Conservation (phyloP, 2,797 vertebrate species). For the Alfaro cultratus region DNA sequence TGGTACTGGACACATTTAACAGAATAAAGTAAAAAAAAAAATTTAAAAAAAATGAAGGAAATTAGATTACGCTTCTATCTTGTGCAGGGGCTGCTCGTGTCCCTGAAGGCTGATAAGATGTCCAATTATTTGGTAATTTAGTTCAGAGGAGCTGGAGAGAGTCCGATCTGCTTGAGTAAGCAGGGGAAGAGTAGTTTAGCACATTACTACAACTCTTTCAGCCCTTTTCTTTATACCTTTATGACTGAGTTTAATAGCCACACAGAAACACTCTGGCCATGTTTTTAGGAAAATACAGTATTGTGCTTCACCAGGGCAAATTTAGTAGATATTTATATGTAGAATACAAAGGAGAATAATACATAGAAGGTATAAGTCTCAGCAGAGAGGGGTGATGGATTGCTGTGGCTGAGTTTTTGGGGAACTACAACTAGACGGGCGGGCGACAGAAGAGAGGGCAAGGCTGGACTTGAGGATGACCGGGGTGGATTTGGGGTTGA, state of each 20-base stretch:
- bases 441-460: slow-evolving; percentile 35
- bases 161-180: slow-evolving; percentile 62
- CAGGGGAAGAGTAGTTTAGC: slow-evolving; percentile 54
- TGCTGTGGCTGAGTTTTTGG: slow-evolving; percentile 46
- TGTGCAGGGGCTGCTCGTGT: slow-evolving; percentile 58
- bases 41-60: slow-evolving; percentile 45
- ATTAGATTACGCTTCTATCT: slow-evolving; percentile 58
- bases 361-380: slow-evolving; percentile 64
- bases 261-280: slow-evolving; percentile 38
- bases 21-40: slow-evolving; percentile 21
- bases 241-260: slow-evolving; percentile 53
- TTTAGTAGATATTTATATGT: slow-evolving; percentile 45
- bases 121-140: slow-evolving; percentile 78
- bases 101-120: slow-evolving; percentile 74
- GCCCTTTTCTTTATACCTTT: slow-evolving; percentile 73
- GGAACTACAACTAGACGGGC: slow-evolving; percentile 54
- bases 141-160: slow-evolving; percentile 67
- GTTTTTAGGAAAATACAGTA: slow-evolving; percentile 58
- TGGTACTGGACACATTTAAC: slow-evolving; percentile 60
- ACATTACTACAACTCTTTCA: slow-evolving; percentile 58
- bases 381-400: slow-evolving; percentile 51
- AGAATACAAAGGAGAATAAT: slow-evolving; percentile 54
- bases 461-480: slow-evolving; percentile 53
- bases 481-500: slow-evolving; percentile 25
- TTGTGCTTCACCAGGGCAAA: slow-evolving; percentile 76